Evolutionary conservation across 2,113 vertebrate species (phyloP), one percentile per base, ranked within the genome.

Genomic region (Heptranchias perlo): DNA sequence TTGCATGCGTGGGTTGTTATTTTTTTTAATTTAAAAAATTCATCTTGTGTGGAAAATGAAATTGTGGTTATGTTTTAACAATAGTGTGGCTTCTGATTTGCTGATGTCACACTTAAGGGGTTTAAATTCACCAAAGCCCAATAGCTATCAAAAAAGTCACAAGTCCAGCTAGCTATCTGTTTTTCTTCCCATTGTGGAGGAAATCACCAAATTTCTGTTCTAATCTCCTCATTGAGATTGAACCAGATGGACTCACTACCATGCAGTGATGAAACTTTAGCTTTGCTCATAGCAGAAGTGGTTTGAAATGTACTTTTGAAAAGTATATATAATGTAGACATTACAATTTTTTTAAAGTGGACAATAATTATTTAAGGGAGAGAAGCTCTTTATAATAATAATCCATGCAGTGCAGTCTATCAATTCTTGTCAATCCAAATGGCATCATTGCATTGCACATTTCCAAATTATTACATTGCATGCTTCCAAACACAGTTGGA

Each of bases 1-100:
- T 69, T 95, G 64, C 94, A 95, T 95, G 64, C 58, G 8, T 93
- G 89, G 89, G 64, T 95, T 49, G 89, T 28, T 69, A 49, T 13
- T 16, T 13, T 95, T 69, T 52, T 35, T 1, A 95, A 69, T 39
- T 18, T 18, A 52, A 64, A 92, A 44, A 93, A 52, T 28, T 87
- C 8, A 31, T 14, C 44, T 95, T 95, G 47, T 95, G 89, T 58
- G 3, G 58, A 64, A 62, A 93, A 61, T 62, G 35, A 93, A 93
- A 93, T 62, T 93, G 21, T 64, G 39, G 61, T n/a, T 39, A 39
- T 61, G 25, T n/a, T 92, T 89, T 61, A 91, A 61, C 54, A 92
- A 54, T 61, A 23, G 49, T 58, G 31, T 35, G 35, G 35, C 28
- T 58, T n/a, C 52, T 25, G 89, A 18, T 92, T 61, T 93, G 58